A percentile compares a stretch with the other conserved stretches of the same genome.
Conservation (phyloP, 2,113 vertebrate species). For the Phoenicopterus ruber region DNA sequence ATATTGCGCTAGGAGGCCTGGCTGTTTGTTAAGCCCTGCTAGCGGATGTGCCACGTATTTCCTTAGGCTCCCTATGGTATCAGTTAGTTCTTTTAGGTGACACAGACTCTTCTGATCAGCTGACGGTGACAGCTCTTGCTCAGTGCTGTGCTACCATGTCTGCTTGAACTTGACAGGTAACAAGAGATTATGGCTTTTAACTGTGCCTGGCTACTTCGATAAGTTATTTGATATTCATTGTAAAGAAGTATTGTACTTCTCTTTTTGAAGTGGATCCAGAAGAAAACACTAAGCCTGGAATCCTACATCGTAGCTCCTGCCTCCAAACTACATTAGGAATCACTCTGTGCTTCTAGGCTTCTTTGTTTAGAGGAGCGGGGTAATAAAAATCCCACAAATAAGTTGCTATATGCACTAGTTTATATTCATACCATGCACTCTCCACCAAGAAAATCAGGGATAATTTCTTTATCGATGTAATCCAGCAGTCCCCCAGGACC, state of each 20-base stretch:
- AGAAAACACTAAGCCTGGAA: not conserved
- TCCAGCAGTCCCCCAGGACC: constrained; percentile 89
- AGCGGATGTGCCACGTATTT: not conserved
- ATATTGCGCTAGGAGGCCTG: not conserved
- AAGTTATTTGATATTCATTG: not conserved
- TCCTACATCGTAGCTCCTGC: not conserved
- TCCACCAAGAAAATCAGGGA: constrained; percentile 93
- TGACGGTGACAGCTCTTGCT: not conserved
- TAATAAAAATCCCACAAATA: not conserved
- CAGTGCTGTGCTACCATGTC: not conserved
- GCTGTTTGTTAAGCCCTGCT: not conserved
- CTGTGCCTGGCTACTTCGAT: not conserved
- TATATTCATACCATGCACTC: constrained; percentile 85
- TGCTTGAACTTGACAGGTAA: not conserved
- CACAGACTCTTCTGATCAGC: not conserved
- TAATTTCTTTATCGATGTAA: constrained; percentile 89
- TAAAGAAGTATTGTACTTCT: not conserved
- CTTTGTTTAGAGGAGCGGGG: not conserved
- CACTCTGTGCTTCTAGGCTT: not conserved
- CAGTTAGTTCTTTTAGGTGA: not conserved
- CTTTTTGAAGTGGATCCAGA: not conserved
- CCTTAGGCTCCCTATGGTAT: not conserved
- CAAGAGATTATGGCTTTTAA: not conserved
- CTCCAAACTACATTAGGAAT: not conserved
- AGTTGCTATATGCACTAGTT: not conserved